Evolutionary conservation across 92 coral and sea anemone genomes (phyloP).

Genomic region (Diadumene lineata): DNA sequence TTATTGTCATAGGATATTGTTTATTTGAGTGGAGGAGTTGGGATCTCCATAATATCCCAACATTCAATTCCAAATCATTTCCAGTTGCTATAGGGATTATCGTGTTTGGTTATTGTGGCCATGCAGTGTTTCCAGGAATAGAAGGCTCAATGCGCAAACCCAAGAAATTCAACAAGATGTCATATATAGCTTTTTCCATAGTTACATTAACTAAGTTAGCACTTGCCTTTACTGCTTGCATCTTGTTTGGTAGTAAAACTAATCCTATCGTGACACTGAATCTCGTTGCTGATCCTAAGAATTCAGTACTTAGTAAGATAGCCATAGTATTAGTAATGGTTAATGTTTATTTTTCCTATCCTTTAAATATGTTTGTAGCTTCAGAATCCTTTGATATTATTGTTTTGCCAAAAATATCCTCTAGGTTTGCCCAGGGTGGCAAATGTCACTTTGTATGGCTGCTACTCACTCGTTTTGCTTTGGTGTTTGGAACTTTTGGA

Average conservation of each 20-base stretch:
- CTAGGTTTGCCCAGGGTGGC: constrained; percentile 47
- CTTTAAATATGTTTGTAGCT: constrained; percentile 81
- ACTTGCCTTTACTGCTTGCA: constrained; percentile 64
- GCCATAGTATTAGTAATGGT: constrained; percentile 52
- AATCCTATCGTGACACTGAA: constrained; percentile 58
- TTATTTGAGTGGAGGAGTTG: constrained; percentile 56
- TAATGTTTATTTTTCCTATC: constrained; percentile 73
- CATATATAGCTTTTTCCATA: constrained; percentile 58
- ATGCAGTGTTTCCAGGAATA: constrained; percentile 77
- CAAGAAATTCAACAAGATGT: constrained; percentile 60
- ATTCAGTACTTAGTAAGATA: constrained; percentile 49
- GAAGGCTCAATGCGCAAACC: constrained; percentile 85
- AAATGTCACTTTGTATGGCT: constrained; percentile 53
- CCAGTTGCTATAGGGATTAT: constrained; percentile 78
- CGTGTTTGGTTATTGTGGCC: constrained; percentile 72
- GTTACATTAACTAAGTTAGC: constrained; percentile 57
- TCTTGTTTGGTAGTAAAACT: constrained; percentile 60
- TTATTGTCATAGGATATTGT: constrained; percentile 58
- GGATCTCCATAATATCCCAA: constrained; percentile 52
- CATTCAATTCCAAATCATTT: constrained; percentile 51
- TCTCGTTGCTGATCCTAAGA: constrained; percentile 44
- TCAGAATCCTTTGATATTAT: constrained; percentile 66
- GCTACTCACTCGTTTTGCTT: constrained; percentile 33
- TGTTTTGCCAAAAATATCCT: constrained; percentile 60
- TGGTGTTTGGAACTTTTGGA: constrained; percentile 61